Evolutionary conservation across 1,140 invertebrate species (phyloP).

Genomic region (Temnothorax nylanderi): DNA sequence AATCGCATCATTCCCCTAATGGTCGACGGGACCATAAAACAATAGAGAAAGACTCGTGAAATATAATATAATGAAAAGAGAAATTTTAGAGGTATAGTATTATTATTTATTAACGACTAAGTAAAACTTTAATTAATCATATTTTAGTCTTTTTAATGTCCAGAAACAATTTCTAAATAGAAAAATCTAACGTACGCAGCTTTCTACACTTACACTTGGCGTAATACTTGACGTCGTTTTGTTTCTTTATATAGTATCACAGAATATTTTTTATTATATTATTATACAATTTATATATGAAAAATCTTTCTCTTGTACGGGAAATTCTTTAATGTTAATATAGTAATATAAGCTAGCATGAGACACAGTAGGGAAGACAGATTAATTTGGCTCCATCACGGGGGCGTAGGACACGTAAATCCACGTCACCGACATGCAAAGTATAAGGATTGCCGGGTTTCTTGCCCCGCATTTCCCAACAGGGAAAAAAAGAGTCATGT

Average conservation of each 20-base stretch:
- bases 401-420: conserved; percentile 30
- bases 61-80: not conserved
- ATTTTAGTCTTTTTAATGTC: not conserved
- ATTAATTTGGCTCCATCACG: conserved; percentile 23
- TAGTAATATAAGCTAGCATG: not conserved
- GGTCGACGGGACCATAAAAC: not conserved
- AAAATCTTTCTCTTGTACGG: not conserved
- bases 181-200: not conserved
- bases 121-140: not conserved
- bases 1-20: not conserved
- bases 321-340: not conserved
- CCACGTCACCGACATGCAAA: conserved; percentile 43
- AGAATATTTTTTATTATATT: not conserved
- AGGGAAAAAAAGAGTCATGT: conserved; percentile 5
- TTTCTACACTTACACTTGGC: too few species aligned
- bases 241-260: not conserved
- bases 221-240: not conserved
- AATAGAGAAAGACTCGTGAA: not conserved
- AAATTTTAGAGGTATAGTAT: not conserved
- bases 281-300: not conserved
- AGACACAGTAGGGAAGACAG: not conserved
- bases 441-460: conserved; percentile 24
- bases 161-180: not conserved
- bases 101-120: not conserved
- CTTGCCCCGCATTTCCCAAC: conserved; percentile 14